Evolutionary conservation across 2,888 invertebrate genomes (phyloP), one percentile per base, ranked within the genome.

Genomic region (Synanthedon formicaeformis): DNA sequence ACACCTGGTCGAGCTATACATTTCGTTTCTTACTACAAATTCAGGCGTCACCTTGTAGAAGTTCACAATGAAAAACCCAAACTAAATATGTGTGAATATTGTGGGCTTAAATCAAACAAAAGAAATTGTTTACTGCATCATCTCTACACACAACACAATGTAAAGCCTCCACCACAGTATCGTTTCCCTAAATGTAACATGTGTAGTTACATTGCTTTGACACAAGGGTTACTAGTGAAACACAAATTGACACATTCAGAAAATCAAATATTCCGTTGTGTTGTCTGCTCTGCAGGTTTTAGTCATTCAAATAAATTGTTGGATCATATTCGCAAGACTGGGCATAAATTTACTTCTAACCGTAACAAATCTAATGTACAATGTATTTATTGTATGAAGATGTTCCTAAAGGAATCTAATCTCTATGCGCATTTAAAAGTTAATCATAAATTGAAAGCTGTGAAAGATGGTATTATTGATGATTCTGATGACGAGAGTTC

Each of bases 11-110:
- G 90, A 59, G 91, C 90, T 51, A 77, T 92, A 50, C 91, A 92
- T 66, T 95, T 96, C 71, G 91, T 92, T 23, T 90, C 93, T 18
- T 96, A 96, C 67, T 92, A 92, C 61, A 90, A 92, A 61, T 96
- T 93, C 75, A 89, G 95, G 50, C 91, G 93, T 57, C 96, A 96
- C 81, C 90, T 96, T 76, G 92, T 93, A 10, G 93, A 94, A 60
- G 90, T 93, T 0, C 96, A 96, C 64, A 91, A 92, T 65, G 93
- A 94, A 65, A 91, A 91, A 60, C 93, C 94, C 56, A 92, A 95
- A 69, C 82, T 91, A 2, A 90, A 91, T 48, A 91, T 95, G 41
- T 96, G 96, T 77, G 95, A 96, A 71, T 92, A 94, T 64, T 96
- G 96, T 78, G 96, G 96, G 0, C 91, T 93, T 68, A 92, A 91